These are phyloP conservation scores for Lampris incognitus DNA, from an alignment of 2,113 vertebrate genomes.

Conservation along the genomic window DNA sequence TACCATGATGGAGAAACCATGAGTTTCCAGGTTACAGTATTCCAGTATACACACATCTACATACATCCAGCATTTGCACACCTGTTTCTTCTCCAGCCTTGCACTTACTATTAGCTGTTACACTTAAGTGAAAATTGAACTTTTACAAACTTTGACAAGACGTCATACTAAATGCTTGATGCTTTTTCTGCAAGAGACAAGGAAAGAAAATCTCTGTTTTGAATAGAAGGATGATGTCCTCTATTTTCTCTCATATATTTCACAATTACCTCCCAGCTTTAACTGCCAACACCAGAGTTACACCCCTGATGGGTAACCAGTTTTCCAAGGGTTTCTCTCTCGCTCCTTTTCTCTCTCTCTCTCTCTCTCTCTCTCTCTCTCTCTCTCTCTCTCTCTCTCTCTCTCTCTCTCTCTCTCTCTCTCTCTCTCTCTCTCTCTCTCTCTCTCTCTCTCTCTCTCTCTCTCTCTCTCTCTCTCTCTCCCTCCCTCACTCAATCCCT, in stretches of 20 bases:
- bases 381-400: constrained; percentile 17
- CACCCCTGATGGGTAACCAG: neutral
- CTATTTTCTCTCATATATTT: neutral
- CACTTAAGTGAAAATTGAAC: constrained; percentile 1
- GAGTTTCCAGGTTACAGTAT: constrained; percentile 43
- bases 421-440: constrained; percentile 19
- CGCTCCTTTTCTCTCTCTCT: neutral
- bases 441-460: constrained; percentile 27
- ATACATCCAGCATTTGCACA: constrained; percentile 32
- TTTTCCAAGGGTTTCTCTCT: neutral
- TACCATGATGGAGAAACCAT: constrained; percentile 40
- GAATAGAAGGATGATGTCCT: neutral
- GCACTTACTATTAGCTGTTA: constrained; percentile 11
- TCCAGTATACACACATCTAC: constrained; percentile 16
- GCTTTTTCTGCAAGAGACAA: too few relatives aligned
- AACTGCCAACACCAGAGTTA: neutral
- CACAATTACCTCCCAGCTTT: neutral
- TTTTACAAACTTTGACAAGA: neutral
- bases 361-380: constrained; percentile 5
- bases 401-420: constrained; percentile 2
- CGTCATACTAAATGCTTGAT: too few relatives aligned
- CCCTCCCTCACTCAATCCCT: constrained; percentile 16
- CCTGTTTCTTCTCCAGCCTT: constrained; percentile 17
- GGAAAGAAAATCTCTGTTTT: too few relatives aligned
- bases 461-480: constrained; percentile 16